Evolutionary conservation across 2,797 vertebrate species (phyloP).

Genomic region (Sus cebifrons): DNA sequence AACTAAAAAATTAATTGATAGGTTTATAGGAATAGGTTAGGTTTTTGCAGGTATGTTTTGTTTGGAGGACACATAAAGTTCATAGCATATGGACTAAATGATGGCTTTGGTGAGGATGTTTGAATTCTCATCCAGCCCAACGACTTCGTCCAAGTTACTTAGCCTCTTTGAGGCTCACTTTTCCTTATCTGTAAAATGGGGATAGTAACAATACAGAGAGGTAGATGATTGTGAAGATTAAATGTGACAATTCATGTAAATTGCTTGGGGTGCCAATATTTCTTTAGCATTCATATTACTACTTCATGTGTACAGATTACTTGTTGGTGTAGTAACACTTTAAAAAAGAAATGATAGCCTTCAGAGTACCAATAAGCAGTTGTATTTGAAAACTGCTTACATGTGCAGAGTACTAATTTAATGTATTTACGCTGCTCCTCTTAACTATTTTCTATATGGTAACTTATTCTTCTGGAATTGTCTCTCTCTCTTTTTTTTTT

Average conservation of each 20-base stretch:
- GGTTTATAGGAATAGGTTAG: not conserved
- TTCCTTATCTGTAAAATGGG: not conserved
- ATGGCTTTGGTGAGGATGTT: not conserved
- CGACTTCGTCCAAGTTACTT: not conserved
- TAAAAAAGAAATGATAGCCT: conserved; percentile 26
- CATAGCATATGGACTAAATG: not conserved
- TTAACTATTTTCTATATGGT: not conserved
- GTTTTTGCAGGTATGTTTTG: not conserved
- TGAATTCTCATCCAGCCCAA: not conserved
- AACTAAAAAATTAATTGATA: conserved; percentile 49
- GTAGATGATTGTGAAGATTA: not conserved
- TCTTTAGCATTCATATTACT: not conserved
- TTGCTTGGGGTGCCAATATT: not conserved
- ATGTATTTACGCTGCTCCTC: not conserved
- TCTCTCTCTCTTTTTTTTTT: no score
- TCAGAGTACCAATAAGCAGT: not conserved
- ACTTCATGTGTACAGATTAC: not conserved
- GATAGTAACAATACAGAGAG: not conserved
- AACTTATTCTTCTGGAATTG: not conserved
- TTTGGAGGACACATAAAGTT: not conserved
- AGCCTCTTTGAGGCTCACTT: conserved; percentile 47
- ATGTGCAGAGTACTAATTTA: conserved; percentile 17
- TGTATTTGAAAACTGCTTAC: conserved; percentile 12
- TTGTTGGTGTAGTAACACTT: conserved; percentile 25
- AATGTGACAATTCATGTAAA: not conserved